phyloP scores from a whole-genome alignment of 1,140 invertebrate genomes.

The Ceratosolen fusciceps region DNA sequence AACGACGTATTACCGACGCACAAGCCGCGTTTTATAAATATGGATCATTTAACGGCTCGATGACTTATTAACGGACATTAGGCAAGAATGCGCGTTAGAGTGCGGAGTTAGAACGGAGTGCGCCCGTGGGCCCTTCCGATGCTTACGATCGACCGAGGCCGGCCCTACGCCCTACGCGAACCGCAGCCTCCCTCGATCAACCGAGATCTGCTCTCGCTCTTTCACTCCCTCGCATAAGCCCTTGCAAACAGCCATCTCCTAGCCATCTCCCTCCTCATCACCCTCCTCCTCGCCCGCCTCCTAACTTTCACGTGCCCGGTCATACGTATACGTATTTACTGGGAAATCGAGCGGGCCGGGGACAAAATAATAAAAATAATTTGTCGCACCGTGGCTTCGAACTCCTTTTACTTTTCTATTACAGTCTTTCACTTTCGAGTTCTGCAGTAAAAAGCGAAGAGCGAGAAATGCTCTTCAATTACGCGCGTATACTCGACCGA shows the following conservation, averaged over 20 bases:
- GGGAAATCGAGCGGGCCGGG: no score
- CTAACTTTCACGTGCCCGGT: background rate
- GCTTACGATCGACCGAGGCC: no score
- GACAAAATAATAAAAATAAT: no score
- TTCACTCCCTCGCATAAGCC: no score
- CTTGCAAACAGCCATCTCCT: no score
- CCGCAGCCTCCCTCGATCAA: no score
- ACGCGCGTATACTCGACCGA: background rate
- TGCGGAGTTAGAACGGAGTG: no score
- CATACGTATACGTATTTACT: background rate
- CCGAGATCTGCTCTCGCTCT: no score
- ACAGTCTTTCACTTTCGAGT: constrained; percentile 2
- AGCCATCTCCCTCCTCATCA: no score
- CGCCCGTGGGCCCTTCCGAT: no score
- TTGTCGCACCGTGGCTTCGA: background rate
- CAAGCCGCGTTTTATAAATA: background rate
- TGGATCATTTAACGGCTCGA: background rate
- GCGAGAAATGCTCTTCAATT: constrained; percentile 4
- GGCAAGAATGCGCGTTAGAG: background rate
- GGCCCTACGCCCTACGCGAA: no score
- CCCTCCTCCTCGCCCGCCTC: no score
- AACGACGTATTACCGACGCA: background rate
- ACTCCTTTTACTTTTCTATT: background rate
- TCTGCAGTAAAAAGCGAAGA: background rate
- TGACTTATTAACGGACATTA: background rate